A percentile compares a stretch with the other conserved stretches of the same genome.
Conservation (phyloP, 2,113 vertebrate genomes). For the Phoenicopterus ruber region DNA sequence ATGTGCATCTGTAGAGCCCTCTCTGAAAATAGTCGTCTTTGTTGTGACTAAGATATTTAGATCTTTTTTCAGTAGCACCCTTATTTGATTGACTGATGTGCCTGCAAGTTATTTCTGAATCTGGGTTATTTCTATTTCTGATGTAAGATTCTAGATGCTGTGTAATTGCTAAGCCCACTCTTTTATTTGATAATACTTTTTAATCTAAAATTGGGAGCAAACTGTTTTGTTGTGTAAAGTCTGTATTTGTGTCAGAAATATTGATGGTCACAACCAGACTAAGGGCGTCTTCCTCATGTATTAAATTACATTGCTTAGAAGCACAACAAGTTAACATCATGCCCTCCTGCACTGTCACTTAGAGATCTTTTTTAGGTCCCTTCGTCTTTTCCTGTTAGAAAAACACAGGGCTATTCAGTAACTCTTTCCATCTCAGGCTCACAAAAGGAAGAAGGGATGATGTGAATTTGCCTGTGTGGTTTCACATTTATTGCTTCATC, state of each 20-base stretch:
- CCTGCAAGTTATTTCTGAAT: constrained; percentile 72
- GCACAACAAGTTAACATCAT: constrained; percentile 24
- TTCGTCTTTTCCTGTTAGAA: constrained; percentile 23
- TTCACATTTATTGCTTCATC: background rate
- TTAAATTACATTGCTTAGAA: constrained; percentile 59
- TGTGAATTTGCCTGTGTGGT: background rate
- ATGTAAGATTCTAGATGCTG: constrained; percentile 47
- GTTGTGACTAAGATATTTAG: constrained; percentile 71
- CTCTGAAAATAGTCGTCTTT: constrained; percentile 71
- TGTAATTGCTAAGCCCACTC: constrained; percentile 24
- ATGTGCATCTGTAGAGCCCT: constrained; percentile 29
- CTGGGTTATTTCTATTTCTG: constrained; percentile 67
- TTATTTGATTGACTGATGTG: constrained; percentile 70
- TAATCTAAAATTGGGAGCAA: constrained; percentile 37
- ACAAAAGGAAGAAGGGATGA: background rate
- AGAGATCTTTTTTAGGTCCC: constrained; percentile 8
- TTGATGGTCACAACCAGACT: constrained; percentile 38
- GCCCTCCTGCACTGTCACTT: background rate
- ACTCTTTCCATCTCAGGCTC: background rate
- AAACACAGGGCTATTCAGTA: background rate
- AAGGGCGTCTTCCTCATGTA: constrained; percentile 19
- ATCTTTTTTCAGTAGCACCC: constrained; percentile 53
- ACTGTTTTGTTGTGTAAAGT: constrained; percentile 13
- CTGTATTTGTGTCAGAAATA: constrained; percentile 49
- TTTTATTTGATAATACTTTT: constrained; percentile 60